Evolutionary conservation across 2,888 invertebrate species (phyloP).

Genomic region (Callyntrura sp.): DNA sequence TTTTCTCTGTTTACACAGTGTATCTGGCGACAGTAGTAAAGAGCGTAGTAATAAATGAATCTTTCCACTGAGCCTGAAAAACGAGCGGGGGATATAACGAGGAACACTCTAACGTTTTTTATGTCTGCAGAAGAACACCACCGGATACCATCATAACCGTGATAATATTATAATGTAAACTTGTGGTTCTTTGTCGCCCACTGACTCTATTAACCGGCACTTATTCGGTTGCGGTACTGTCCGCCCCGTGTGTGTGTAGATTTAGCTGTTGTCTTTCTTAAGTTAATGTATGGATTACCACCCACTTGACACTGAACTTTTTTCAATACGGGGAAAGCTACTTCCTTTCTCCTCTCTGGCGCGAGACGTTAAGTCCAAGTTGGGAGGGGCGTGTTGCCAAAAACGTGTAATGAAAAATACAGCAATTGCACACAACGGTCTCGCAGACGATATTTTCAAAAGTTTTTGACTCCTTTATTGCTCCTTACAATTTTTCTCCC

Average conservation of each 20-base stretch:
- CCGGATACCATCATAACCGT: conserved; percentile 37
- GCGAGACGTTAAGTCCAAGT: not conserved
- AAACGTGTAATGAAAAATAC: conserved; percentile 42
- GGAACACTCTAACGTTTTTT: not conserved
- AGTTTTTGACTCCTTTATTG: conserved; percentile 57
- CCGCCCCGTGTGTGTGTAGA: not conserved
- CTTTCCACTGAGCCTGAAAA: conserved; percentile 34
- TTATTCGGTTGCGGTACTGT: not conserved
- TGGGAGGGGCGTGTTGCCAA: conserved; percentile 26
- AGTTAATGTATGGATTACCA: conserved; percentile 67
- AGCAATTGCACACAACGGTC: conserved; percentile 60
- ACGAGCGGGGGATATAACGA: not conserved
- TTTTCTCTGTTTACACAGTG: not conserved
- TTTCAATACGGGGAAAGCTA: conserved; percentile 17
- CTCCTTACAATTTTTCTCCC: conserved; percentile 10
- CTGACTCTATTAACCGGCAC: not conserved
- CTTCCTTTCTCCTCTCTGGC: not conserved
- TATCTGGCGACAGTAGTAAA: not conserved
- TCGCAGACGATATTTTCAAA: conserved; percentile 36
- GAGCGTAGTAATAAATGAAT: conserved; percentile 6
- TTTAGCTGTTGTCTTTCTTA: conserved; percentile 19
- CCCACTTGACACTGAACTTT: conserved; percentile 70
- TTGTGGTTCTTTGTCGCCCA: not conserved
- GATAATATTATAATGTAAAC: conserved; percentile 44
- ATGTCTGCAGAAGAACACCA: not conserved